Evolutionary conservation across 2,888 invertebrate species (phyloP).

Genomic region (Campoplex nolae): DNA sequence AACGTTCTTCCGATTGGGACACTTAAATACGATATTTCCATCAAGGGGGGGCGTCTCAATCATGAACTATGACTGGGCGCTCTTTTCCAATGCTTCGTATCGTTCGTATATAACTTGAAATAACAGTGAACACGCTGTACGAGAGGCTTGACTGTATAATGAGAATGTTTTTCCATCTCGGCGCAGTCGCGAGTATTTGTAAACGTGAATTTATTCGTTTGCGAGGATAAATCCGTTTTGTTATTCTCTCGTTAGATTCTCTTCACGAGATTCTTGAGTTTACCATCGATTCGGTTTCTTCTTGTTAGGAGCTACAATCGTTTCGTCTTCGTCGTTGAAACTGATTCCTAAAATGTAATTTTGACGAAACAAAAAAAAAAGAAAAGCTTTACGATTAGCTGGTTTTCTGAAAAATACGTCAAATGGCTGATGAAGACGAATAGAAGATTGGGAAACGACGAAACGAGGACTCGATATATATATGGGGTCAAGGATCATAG

Average conservation of each 20-base stretch:
- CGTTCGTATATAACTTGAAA: slow-evolving; percentile 35
- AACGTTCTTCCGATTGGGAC: slow-evolving; percentile 33
- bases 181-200: background rate
- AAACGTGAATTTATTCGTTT: background rate
- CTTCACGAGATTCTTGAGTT: slow-evolving; percentile 20
- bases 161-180: background rate
- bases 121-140: slow-evolving; percentile 24
- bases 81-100: slow-evolving; percentile 6
- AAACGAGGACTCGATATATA: background rate
- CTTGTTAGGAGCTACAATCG: background rate
- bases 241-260: slow-evolving; percentile 58
- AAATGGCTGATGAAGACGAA: background rate
- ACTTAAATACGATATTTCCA: slow-evolving; percentile 8
- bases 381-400: background rate
- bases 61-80: slow-evolving; percentile 61
- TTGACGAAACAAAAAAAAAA: background rate
- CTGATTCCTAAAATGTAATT: background rate
- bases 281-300: background rate
- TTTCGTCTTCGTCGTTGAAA: background rate
- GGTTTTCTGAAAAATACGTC: background rate
- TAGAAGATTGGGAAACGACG: background rate
- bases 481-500: background rate
- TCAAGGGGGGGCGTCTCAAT: slow-evolving; percentile 41
- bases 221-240: slow-evolving; percentile 19
- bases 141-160: background rate